Evolutionary conservation across 2,113 vertebrate species (phyloP).

Genomic region (Holacanthus passer): DNA sequence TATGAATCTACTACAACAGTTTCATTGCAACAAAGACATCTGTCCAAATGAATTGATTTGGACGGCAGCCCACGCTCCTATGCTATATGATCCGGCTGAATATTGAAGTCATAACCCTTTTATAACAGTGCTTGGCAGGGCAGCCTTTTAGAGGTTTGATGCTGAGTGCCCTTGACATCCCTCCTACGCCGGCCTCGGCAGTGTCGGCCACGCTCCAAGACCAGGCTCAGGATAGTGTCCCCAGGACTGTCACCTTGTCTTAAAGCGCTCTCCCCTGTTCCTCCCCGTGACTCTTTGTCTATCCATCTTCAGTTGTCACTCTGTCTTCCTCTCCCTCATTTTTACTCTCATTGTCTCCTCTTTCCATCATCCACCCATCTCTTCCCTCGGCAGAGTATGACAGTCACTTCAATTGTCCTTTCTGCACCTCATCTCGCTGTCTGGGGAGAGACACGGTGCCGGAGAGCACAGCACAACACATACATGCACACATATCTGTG

Average conservation of each 20-base stretch:
- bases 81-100: conserved; percentile 62
- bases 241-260: conserved; percentile 64
- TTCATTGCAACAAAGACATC: conserved; percentile 68
- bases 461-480: not conserved
- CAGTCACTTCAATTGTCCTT: conserved; percentile 67
- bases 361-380: conserved; percentile 57
- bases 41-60: conserved; percentile 75
- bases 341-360: conserved; percentile 55
- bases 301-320: conserved; percentile 45
- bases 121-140: conserved; percentile 64
- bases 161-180: conserved; percentile 68
- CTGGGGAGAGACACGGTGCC: conserved; percentile 27
- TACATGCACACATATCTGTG: conserved; percentile 1
- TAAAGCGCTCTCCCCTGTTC: conserved; percentile 29
- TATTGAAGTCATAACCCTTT: conserved; percentile 74
- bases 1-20: conserved; percentile 59
- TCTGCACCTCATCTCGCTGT: conserved; percentile 47
- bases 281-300: conserved; percentile 33
- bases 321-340: conserved; percentile 46
- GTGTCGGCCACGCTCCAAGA: conserved; percentile 44
- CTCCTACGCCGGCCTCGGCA: conserved; percentile 46
- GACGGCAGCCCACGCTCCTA: conserved; percentile 51
- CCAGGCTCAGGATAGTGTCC: conserved; percentile 31
- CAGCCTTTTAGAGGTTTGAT: conserved; percentile 66
- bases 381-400: conserved; percentile 54